A percentile compares a stretch with the other conserved stretches of the same genome.
phyloP scores from a whole-genome alignment of 1,140 invertebrate species.

The Neodiprion lecontei region DNA sequence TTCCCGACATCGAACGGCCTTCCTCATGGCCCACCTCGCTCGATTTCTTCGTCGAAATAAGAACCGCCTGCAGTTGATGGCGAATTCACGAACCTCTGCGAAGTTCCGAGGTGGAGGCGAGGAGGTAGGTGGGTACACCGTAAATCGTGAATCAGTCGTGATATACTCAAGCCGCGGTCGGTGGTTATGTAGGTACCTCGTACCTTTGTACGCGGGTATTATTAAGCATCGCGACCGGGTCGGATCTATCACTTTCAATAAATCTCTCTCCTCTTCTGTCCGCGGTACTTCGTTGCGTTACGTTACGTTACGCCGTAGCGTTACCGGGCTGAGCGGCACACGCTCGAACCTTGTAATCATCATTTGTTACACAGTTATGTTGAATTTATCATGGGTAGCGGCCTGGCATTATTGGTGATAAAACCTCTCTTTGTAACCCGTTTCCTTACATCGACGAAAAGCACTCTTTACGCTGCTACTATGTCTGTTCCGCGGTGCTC shows the following conservation, averaged over 20 bases:
- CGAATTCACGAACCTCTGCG: too few relatives aligned
- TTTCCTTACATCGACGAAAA: not conserved
- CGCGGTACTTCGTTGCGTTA: not conserved
- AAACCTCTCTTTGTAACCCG: not conserved
- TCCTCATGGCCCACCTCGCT: too few relatives aligned
- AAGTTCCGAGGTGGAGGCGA: too few relatives aligned
- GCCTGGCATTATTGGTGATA: not conserved
- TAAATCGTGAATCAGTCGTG: not conserved
- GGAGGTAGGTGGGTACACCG: not conserved
- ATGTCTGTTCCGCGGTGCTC: not conserved
- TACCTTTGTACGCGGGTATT: not conserved
- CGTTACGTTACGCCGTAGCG: not conserved
- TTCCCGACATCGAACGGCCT: too few relatives aligned
- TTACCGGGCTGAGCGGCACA: too few relatives aligned
- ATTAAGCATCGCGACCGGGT: constrained; percentile 8
- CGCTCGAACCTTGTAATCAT: constrained; percentile 1
- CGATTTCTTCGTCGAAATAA: too few relatives aligned
- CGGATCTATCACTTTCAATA: constrained; percentile 14
- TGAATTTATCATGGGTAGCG: not conserved
- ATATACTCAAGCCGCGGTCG: not conserved
- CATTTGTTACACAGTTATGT: constrained; percentile 9
- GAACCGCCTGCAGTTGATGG: too few relatives aligned
- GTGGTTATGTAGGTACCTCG: not conserved
- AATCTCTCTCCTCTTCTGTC: constrained; percentile 9
- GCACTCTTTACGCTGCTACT: not conserved